A percentile compares a stretch with the other conserved stretches of the same genome.
Conservation (phyloP, 2,797 vertebrate genomes). For the Pangasius macronema region DNA sequence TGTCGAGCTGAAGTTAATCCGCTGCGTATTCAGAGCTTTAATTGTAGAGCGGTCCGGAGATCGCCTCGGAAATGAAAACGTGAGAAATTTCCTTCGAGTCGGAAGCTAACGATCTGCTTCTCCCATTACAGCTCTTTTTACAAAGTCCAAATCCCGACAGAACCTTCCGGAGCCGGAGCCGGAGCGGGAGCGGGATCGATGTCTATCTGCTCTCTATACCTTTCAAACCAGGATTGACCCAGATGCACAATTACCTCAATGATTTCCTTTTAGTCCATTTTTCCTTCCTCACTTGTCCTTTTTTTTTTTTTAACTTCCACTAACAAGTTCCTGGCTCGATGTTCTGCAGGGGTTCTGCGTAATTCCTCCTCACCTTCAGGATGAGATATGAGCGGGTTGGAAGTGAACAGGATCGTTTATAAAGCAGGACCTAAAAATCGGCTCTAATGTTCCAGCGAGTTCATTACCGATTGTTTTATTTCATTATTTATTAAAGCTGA, state of each 20-base stretch:
- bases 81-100: constrained; percentile 9
- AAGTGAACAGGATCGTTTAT: constrained; percentile 8
- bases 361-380: not conserved
- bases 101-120: constrained; percentile 8
- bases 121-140: not conserved
- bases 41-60: not conserved
- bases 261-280: constrained; percentile 44
- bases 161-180: constrained; percentile 15
- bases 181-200: constrained; percentile 25
- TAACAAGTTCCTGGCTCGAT: constrained; percentile 19
- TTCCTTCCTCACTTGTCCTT: not conserved
- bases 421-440: not conserved
- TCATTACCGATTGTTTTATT: constrained; percentile 1
- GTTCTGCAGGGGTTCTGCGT: constrained; percentile 10
- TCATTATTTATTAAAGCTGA: not conserved
- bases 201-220: constrained; percentile 30
- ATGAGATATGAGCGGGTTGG: constrained; percentile 9
- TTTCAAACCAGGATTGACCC: constrained; percentile 30
- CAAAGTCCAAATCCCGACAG: constrained; percentile 21
- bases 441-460: not conserved
- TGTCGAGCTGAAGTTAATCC: not conserved
- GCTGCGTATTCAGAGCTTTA: not conserved
- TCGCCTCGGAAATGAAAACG: constrained; percentile 17
- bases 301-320: constrained; percentile 20
- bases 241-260: constrained; percentile 46